Evolutionary conservation across 2,113 vertebrate species (phyloP).

Genomic region (Romanogobio albipinnatus): DNA sequence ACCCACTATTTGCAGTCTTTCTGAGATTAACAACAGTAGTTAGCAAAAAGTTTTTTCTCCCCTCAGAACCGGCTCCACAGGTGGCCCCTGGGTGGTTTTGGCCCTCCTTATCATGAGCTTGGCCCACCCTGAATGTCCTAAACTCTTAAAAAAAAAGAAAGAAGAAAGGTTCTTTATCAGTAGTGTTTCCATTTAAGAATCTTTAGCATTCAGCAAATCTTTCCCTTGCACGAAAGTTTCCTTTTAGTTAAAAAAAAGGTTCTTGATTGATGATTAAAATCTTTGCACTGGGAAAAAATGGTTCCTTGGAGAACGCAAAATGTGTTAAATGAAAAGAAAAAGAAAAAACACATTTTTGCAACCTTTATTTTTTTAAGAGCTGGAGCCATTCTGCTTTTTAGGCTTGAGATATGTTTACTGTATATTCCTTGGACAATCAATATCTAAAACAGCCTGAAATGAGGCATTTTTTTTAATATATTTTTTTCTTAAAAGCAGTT

Average conservation of each 20-base stretch:
- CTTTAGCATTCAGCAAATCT: no score
- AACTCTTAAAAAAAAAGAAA: no score
- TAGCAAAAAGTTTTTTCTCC: not conserved
- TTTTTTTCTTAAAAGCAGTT: not conserved
- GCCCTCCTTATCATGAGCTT: not conserved
- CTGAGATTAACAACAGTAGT: not conserved
- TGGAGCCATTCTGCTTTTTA: not conserved
- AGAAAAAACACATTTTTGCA: no score
- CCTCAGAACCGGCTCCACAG: not conserved
- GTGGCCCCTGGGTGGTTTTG: not conserved
- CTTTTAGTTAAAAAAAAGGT: no score
- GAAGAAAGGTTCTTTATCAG: no score
- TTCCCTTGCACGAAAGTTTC: no score
- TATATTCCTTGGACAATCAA: not conserved
- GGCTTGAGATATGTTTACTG: not conserved
- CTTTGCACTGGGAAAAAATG: no score
- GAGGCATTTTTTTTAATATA: not conserved
- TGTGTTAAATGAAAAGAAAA: no score
- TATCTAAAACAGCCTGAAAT: not conserved
- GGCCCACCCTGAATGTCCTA: not conserved
- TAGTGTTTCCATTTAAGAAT: no score
- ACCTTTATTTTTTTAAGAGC: not conserved
- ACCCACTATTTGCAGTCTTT: not conserved
- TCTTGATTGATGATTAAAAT: no score
- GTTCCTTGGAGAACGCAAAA: no score